Conservation (phyloP, 1,140 invertebrate genomes). For the Radopholus similis region DNA sequence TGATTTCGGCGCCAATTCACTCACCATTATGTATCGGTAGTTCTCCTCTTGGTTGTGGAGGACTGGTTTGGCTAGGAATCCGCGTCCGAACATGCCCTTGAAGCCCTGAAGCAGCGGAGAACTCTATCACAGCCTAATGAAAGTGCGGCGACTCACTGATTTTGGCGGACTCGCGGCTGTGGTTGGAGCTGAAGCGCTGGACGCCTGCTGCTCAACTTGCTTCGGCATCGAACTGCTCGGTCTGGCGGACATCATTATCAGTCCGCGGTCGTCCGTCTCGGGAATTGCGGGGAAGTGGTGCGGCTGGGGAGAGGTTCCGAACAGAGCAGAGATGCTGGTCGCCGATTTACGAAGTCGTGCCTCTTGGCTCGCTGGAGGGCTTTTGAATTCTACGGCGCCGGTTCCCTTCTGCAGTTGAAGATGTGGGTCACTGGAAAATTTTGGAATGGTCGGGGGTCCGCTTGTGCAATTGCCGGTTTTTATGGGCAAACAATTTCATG, state of each 20-base stretch:
- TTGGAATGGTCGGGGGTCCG: no score
- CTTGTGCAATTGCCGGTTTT: no score
- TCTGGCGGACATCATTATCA: conserved; percentile 23
- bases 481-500: no score
- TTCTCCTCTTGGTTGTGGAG: conserved; percentile 35
- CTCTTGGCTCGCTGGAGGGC: no score
- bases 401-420: background rate
- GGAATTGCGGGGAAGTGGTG: conserved; percentile 13
- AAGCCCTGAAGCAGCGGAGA: conserved; percentile 17
- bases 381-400: background rate
- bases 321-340: conserved; percentile 1
- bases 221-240: no score
- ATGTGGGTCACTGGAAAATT: background rate
- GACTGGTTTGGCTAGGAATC: conserved; percentile 32
- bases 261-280: conserved; percentile 13
- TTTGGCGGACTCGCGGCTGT: conserved; percentile 13
- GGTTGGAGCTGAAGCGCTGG: background rate
- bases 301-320: background rate
- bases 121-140: background rate
- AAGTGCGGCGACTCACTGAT: background rate
- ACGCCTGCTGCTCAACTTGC: no score
- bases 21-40: conserved; percentile 41
- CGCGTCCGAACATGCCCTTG: conserved; percentile 33
- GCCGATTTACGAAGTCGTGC: conserved; percentile 11
- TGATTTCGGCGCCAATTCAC: background rate